Base-by-base conservation (phyloP, 2,888 invertebrate species). In the Sinodicranocentrus sp. region DNA sequence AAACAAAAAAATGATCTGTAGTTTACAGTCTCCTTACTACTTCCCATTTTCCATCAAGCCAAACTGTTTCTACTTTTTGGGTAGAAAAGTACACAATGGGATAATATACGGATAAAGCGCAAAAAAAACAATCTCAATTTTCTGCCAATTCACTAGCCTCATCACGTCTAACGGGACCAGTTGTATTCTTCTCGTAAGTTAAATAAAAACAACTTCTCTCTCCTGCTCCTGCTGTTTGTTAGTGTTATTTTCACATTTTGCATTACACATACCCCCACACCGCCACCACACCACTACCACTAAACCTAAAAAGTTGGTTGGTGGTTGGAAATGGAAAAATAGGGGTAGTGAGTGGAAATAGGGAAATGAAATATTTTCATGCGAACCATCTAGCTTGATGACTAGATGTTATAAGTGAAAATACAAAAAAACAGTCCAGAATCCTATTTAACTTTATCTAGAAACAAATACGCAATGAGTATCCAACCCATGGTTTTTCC, bases 131-230 rank as follows among this genome's bases (percentile, higher is more conserved):
- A 54, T 57, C 71, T 39, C 28, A 71, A 44, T 71, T 70, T 57
- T 71, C 28, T 75, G 63, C 75, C 75, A 75, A 75, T 75, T 75
- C 63, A 17, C 61, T 52, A 75, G 48, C 54, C 48, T 23, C 33
- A 72, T 59, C 63, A 75, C 75, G 59, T 63, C 26, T 61, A 63
- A 43, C 43, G 21, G 71, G 57, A 71, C 48, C 68, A 68, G 68
- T 68, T 68, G 68, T 68, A 26, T 68, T 19, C 15, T 65, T 1
- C 19, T 61, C 6, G 43, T 21, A 48, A 10, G 48, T 48, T 68
- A 48, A 68, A 44, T 26, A 33, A 68, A 48, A 68, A 48, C 26
- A 52, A 52, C 17, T 5, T 48, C 8, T 21, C 2, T 2, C 57
- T 2, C 21, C 23, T 15, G n/a, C 26, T 48, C 17, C n/a, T 48